phyloP scores from a whole-genome alignment of 2,888 invertebrate genomes.

The Scaptomyza tumidula region DNA sequence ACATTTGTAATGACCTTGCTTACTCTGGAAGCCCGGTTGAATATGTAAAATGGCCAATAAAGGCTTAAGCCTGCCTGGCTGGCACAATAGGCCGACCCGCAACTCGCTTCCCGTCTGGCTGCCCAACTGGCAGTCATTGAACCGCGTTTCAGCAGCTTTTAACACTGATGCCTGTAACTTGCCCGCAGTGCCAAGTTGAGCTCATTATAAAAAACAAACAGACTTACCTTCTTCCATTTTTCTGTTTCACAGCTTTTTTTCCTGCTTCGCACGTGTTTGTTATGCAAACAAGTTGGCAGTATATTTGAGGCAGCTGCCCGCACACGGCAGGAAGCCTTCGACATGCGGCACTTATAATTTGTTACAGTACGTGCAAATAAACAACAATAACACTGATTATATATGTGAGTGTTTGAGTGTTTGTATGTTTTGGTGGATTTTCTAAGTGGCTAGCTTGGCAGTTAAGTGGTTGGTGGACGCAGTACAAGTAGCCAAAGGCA shows the following conservation, averaged over 20 bases:
- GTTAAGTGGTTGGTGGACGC: conserved; percentile 39
- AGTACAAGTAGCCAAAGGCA: conserved; percentile 54
- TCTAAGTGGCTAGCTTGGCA: conserved; percentile 21
- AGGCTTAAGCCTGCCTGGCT: neutral
- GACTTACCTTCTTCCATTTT: conserved; percentile 10
- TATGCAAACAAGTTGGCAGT: conserved; percentile 73
- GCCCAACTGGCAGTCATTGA: conserved; percentile 57
- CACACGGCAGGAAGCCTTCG: conserved; percentile 66
- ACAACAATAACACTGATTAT: conserved; percentile 52
- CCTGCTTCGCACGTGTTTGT: conserved; percentile 60
- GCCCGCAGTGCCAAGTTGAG: conserved; percentile 29
- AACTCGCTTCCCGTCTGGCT: conserved; percentile 26
- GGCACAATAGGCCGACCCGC: neutral
- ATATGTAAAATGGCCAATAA: conserved; percentile 26
- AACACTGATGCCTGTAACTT: neutral
- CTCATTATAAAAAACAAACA: conserved; percentile 52
- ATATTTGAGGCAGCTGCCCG: conserved; percentile 20
- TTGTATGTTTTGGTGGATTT: conserved; percentile 4
- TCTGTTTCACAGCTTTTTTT: conserved; percentile 10
- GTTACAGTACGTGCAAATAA: conserved; percentile 70
- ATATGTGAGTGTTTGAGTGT: conserved; percentile 3
- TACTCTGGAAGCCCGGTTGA: conserved; percentile 2
- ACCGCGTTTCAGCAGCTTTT: conserved; percentile 24
- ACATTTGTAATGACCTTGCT: conserved; percentile 62
- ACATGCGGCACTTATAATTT: conserved; percentile 76